Evolutionary conservation across 92 coral and sea anemone genomes (phyloP), one percentile per base, ranked within the genome.

Genomic region (Blastomussa wellsi): DNA sequence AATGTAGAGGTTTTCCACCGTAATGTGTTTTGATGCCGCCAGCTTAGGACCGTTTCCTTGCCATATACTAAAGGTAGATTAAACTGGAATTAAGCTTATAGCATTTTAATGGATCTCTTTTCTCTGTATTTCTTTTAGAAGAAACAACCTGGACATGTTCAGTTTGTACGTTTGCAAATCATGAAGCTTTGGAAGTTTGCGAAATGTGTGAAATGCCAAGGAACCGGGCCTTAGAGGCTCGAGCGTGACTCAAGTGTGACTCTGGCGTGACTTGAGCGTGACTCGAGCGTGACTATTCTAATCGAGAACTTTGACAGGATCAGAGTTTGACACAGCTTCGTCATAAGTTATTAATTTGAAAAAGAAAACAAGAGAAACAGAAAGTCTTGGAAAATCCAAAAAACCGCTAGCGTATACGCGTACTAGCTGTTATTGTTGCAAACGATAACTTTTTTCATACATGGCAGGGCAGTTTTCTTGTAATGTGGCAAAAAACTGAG

Each of bases 141-240:
- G 92, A 92, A 70, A 55, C 82, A 76, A 88, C 93, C 0, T 94
- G 98, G 98, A 80, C 86, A 7, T 94, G 98, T 72, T 17, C 78
- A 72, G 89, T 79, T n/a, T 94, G 98, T 78, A 94, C 98, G 13
- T 86, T 92, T 65, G 92, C 81, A 71, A 94, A 94, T 88, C 98
- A 94, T 76, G 95, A 92, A 10, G 98, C 98, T 7, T 76, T 94
- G 62, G 89, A 90, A 33, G 57, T 72, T 77, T 94, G 98, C 74
- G 98, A 94, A 72, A 85, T 84, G 62, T 94, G 98, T 72, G 93
- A 90, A 26, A 59, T 66, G 76, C 91, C 93, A 83, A 80, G 95
- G 78, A 77, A 77, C 79, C 86, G 89, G 36, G 89, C 77, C 36
- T 35, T 49, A 4, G 89, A 84, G 38, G 77, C 83, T 52, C 75